Evolutionary conservation across 2,888 invertebrate species (phyloP), one percentile per base, ranked within the genome.

Genomic region (Dicranocentrus wangi): DNA sequence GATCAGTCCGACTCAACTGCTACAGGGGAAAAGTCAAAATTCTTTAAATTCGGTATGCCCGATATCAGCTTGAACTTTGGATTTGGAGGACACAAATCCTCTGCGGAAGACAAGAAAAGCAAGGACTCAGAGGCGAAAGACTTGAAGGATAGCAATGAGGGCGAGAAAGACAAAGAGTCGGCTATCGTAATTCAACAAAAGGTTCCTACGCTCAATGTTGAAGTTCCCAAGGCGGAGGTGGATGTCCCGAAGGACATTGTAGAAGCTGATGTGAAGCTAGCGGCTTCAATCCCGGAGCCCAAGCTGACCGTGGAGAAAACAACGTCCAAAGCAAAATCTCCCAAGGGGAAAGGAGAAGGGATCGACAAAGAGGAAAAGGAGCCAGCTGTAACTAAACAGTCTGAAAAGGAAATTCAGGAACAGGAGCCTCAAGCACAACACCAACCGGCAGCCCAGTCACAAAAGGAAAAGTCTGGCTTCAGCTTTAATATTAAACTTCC

Each of bases 21-120:
- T n/a, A 51, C 25, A 0, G 80, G 73, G 43, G 82, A 83, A 63
- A 84, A 82, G 68, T 83, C 85, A 13, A 85, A 85, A 71, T 81
- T 82, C 60, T 69, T 84, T 19, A 87, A 86, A 81, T 86, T 87
- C 65, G 88, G 87, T 39, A 87, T 88, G 32, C 88, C 88, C 1
- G 86, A 86, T 60, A 70, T 86, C 23, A 84, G 85, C 51, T 61
- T 84, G 15, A 85, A 82, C 60, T 86, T 86, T 82, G 84, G 86
- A 8, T 83, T 81, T 55, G 68, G 81, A 17, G 73, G 77, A 13
- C 27, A 47, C 32, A 83, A 77, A 27, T 69, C 80, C 21, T 53
- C 66, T 8, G 5, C 63, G 1, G 15, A 17, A 13, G 69, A 5
- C 0, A 68, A 68, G 5, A 58, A 76, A 43, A 66, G 65, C 19